Conservation (phyloP, 2,888 invertebrate genomes). For the Teleogryllus oceanicus region DNA sequence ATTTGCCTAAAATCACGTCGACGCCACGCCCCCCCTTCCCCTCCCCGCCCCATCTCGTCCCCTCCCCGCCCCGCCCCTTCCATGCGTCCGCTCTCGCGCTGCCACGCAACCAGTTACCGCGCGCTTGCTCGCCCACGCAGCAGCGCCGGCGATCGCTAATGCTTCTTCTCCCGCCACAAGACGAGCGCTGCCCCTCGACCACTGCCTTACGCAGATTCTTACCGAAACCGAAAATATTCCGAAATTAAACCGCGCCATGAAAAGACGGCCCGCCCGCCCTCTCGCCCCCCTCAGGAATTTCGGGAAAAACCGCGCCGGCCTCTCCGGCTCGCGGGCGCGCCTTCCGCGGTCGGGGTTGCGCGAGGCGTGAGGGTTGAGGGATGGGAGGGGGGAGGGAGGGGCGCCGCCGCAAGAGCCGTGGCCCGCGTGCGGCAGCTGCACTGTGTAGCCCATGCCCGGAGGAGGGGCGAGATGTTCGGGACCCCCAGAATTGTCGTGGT, state of each 20-base stretch:
- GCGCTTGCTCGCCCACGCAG: too few relatives aligned
- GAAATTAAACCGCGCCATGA: constrained; percentile 1
- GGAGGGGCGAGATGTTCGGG: background rate
- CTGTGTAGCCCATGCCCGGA: background rate
- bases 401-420: too few relatives aligned
- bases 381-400: too few relatives aligned
- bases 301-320: background rate
- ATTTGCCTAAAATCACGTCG: constrained; percentile 6
- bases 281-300: background rate
- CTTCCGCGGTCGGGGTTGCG: background rate
- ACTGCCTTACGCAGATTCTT: background rate
- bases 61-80: too few relatives aligned
- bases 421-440: constrained; percentile 6
- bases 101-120: too few relatives aligned
- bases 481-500: constrained; percentile 6
- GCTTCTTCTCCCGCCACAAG: too few relatives aligned
- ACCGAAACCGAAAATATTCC: constrained; percentile 18
- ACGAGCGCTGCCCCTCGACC: too few relatives aligned
- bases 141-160: too few relatives aligned
- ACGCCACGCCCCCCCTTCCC: background rate
- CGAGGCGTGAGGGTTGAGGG: too few relatives aligned
- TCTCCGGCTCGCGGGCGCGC: background rate
- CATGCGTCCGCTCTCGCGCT: too few relatives aligned
- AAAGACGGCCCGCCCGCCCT: background rate
- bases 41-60: background rate